Evolutionary conservation across 2,888 invertebrate species (phyloP), one percentile per base, ranked within the genome.

Genomic region (Nezara viridula): DNA sequence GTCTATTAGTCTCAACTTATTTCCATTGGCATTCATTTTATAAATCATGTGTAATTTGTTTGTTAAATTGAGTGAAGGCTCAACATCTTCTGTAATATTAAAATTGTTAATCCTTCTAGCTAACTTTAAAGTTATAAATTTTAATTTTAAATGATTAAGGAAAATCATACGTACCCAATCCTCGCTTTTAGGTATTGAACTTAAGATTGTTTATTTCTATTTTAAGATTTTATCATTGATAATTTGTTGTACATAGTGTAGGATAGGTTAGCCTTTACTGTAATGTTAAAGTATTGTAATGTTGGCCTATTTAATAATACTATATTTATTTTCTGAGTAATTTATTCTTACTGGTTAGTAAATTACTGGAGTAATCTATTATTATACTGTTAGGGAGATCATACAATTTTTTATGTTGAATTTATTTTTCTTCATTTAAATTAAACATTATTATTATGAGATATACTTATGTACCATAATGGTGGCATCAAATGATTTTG

Each of bases 261-360:
- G 81, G 81, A 44, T 81, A 81, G 81, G 44, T 81, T 81, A 81
- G 81, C 81, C 81, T 81, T 81, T 81, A 81, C 81, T 40, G 44
- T 81, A 81, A 81, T 81, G n/a, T 40, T 81, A 81, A 81, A 44
- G 44, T 81, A 81, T 44, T 81, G 24, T 81, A 81, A 81, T 47
- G n/a, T 81, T 81, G 81, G 81, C 81, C 81, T 81, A 47, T 44
- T 44, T 81, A 81, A 44, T 81, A 40, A 24, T 81, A 44, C 44
- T 44, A 24, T 77, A 73, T 77, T 77, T 77, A 77, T 77, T 77
- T 40, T 40, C 27, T 16, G 21, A 27, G 81, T 81, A 44, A 81
- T 81, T 81, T 81, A 81, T 81, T 81, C 44, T 32, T 73, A 73
- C 21, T 73, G 32, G 60, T n/a, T n/a, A n/a, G n/a, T n/a, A n/a